Percentiles rank a stretch among this genome's conserved stretches.
Evolutionary conservation across 2,113 vertebrate species (phyloP).

Genomic region (Scartelaos histophorus): DNA sequence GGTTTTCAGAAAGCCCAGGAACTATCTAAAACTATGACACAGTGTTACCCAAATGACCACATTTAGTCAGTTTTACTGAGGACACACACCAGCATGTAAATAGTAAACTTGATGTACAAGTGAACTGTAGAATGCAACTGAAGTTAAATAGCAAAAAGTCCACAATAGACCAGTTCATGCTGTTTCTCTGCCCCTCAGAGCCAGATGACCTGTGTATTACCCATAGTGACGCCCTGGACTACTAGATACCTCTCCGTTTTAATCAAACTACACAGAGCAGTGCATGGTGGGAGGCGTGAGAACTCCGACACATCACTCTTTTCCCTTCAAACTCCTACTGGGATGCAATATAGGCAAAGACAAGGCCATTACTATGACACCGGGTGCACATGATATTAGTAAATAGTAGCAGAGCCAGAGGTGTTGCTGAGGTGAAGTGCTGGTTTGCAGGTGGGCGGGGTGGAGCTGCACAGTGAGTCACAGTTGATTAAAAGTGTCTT

Average conservation of each 20-base stretch:
- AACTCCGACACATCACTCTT: conserved; percentile 66
- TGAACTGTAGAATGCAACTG: not conserved
- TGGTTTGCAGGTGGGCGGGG: conserved; percentile 59
- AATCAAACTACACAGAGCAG: conserved; percentile 72
- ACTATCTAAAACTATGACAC: not conserved
- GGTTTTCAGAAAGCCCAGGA: not conserved
- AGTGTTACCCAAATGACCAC: not conserved
- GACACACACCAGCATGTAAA: not conserved
- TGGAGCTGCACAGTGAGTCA: conserved; percentile 60
- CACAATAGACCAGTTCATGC: not conserved
- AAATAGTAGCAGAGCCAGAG: conserved; percentile 74
- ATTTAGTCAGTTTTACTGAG: not conserved
- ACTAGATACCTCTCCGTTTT: conserved; percentile 60
- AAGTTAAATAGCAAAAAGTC: not conserved
- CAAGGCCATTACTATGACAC: conserved; percentile 63
- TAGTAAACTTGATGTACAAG: not conserved
- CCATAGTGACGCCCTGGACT: conserved; percentile 30
- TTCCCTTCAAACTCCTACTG: conserved; percentile 67
- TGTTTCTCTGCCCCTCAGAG: not conserved
- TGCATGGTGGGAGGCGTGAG: conserved; percentile 73
- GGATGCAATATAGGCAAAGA: conserved; percentile 75
- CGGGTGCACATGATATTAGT: conserved; percentile 71
- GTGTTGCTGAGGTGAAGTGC: conserved; percentile 80
- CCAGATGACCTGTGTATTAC: not conserved
- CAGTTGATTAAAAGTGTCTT: conserved; percentile 78